Conservation (phyloP, 1,140 invertebrate genomes). For the Steinernema feltiae region DNA sequence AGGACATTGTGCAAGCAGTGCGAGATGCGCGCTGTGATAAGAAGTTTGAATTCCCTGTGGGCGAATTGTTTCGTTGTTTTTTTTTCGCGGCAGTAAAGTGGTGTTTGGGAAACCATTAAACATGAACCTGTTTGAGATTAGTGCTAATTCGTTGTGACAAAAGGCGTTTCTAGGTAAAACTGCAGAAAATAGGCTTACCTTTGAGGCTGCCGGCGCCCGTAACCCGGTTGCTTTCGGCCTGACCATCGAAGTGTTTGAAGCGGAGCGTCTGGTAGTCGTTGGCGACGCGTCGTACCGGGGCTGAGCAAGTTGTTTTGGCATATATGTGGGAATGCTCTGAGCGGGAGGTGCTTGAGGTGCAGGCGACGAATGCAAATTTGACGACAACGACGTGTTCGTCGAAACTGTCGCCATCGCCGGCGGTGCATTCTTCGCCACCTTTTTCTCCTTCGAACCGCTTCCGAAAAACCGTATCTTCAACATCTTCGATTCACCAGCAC, state of each 20-base stretch:
- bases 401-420: conserved; percentile 14
- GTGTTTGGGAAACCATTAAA: too few relatives aligned
- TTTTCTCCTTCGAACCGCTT: conserved; percentile 11
- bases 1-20: not conserved
- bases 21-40: not conserved
- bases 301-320: conserved; percentile 5
- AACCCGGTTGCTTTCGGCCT: not conserved
- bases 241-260: conserved; percentile 8
- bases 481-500: conserved; percentile 19
- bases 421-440: conserved; percentile 14
- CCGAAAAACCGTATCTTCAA: conserved; percentile 21
- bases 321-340: not conserved
- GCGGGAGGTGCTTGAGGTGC: not conserved
- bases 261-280: not conserved
- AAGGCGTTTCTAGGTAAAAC: not conserved
- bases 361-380: not conserved
- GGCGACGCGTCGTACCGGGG: conserved; percentile 7
- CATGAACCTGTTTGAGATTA: not conserved
- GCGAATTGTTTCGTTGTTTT: not conserved
- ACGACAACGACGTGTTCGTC: not conserved
- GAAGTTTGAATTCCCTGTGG: not conserved
- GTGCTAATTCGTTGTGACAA: not conserved
- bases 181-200: not conserved
- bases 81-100: too few relatives aligned
- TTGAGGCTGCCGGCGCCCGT: not conserved